Percentiles rank a stretch among this genome's conserved stretches.
Conservation (phyloP, 2,113 vertebrate genomes). For the Balaenoptera acutorostrata region DNA sequence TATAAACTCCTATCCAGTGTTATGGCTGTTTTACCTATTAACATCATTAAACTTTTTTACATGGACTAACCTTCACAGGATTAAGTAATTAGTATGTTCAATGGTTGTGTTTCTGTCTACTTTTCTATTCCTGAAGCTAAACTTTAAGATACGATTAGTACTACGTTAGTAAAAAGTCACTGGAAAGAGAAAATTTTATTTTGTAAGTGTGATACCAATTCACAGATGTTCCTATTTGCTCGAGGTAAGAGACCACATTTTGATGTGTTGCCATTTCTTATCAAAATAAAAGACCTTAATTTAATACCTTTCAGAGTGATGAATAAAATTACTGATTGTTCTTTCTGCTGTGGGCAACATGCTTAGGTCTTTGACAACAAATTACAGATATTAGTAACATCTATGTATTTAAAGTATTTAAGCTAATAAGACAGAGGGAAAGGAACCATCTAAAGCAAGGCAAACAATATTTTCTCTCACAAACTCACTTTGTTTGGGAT, state of each 20-base stretch:
- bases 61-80: not conserved
- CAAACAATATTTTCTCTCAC: not conserved
- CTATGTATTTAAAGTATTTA: constrained; percentile 5
- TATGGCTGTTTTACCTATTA: not conserved
- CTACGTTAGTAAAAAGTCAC: not conserved
- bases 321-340: not conserved
- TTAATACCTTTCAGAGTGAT: not conserved
- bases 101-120: not conserved
- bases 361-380: not conserved
- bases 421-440: not conserved
- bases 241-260: not conserved
- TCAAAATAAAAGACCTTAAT: not conserved
- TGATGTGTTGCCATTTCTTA: not conserved
- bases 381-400: not conserved
- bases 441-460: not conserved
- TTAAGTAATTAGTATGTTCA: not conserved
- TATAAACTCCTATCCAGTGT: not conserved
- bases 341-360: not conserved
- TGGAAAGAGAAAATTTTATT: not conserved
- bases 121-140: constrained; percentile 10
- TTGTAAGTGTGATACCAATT: not conserved
- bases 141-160: not conserved
- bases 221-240: not conserved
- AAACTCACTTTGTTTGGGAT: not conserved
- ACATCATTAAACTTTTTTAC: not conserved